phyloP scores from a whole-genome alignment of 2,113 vertebrate genomes.

The Speoplatyrhinus poulsoni region DNA sequence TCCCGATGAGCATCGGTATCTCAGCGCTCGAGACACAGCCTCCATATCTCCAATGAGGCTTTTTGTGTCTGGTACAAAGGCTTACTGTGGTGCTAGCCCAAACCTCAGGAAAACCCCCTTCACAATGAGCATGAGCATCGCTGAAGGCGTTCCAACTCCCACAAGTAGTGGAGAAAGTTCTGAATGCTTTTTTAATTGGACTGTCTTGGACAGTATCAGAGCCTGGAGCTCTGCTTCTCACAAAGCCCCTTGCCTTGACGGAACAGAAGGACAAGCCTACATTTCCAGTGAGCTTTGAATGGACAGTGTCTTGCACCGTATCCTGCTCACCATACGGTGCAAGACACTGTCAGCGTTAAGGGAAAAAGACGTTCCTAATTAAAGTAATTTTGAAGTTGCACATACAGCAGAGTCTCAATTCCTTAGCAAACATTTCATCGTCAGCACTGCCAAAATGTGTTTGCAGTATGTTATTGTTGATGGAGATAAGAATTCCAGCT shows the following conservation, averaged over 20 bases:
- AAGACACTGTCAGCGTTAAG: slow-evolving; percentile 15
- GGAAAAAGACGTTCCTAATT: slow-evolving; percentile 49
- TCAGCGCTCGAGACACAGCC: slow-evolving; percentile 44
- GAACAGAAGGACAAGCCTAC: slow-evolving; percentile 5
- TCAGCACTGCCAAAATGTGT: slow-evolving; percentile 13
- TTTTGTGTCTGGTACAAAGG: slow-evolving; percentile 66
- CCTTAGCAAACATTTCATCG: slow-evolving; percentile 29
- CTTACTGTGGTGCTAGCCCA: slow-evolving; percentile 50
- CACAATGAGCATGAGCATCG: slow-evolving; percentile 33
- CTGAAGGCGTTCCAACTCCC: slow-evolving; percentile 46
- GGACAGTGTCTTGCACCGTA: slow-evolving; percentile 24
- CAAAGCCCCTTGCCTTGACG: slow-evolving; percentile 21
- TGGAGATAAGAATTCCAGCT: neutral
- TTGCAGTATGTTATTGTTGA: slow-evolving; percentile 23
- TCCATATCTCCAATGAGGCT: slow-evolving; percentile 53
- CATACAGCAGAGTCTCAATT: slow-evolving; percentile 13
- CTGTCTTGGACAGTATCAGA: slow-evolving; percentile 37
- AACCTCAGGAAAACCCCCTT: slow-evolving; percentile 55
- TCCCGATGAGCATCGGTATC: slow-evolving; percentile 20
- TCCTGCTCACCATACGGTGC: slow-evolving; percentile 10
- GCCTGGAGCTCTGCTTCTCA: slow-evolving; percentile 18
- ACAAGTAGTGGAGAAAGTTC: slow-evolving; percentile 28
- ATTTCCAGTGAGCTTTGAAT: slow-evolving; percentile 29
- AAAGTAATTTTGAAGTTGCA: slow-evolving; percentile 39
- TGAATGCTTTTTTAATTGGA: slow-evolving; percentile 34